Conservation (phyloP, 2,113 vertebrate genomes). For the Diglossa brunneiventris region DNA sequence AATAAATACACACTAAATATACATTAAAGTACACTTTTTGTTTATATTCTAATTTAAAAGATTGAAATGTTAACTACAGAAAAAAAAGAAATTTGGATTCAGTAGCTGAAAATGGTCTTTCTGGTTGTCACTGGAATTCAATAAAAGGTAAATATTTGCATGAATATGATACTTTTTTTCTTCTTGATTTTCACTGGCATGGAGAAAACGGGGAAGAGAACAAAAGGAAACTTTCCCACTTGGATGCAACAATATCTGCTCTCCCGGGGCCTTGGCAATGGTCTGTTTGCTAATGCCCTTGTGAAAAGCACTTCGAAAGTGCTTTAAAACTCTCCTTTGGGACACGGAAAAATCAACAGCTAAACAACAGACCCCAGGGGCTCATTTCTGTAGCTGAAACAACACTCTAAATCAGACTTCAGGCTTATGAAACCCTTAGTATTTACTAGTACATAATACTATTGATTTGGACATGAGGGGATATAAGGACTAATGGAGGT, state of each 20-base stretch:
- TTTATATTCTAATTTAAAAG: not conserved
- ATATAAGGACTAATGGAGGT: slow-evolving; percentile 3
- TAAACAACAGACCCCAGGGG: slow-evolving; percentile 7
- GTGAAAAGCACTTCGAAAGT: slow-evolving; percentile 13
- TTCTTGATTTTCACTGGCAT: not conserved
- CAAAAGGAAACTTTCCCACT: not conserved
- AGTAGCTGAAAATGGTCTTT: not conserved
- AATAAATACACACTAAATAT: too few species aligned
- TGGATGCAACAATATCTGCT: not conserved
- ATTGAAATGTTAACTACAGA: not conserved
- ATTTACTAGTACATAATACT: slow-evolving; percentile 19
- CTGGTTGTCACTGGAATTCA: not conserved
- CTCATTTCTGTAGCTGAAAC: slow-evolving; percentile 32
- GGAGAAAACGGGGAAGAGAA: not conserved
- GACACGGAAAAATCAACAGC: slow-evolving; percentile 12
- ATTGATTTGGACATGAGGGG: slow-evolving; percentile 31
- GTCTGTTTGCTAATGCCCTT: not conserved
- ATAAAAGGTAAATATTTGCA: not conserved
- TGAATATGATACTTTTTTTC: not conserved
- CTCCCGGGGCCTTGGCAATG: not conserved
- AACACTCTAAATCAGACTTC: slow-evolving; percentile 21
- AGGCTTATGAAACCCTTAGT: slow-evolving; percentile 29
- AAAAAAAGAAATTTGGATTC: not conserved
- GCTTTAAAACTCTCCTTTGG: slow-evolving; percentile 35
- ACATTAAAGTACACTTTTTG: not conserved